Conservation (phyloP, 2,113 vertebrate species). For the Dermatemys mawii region DNA sequence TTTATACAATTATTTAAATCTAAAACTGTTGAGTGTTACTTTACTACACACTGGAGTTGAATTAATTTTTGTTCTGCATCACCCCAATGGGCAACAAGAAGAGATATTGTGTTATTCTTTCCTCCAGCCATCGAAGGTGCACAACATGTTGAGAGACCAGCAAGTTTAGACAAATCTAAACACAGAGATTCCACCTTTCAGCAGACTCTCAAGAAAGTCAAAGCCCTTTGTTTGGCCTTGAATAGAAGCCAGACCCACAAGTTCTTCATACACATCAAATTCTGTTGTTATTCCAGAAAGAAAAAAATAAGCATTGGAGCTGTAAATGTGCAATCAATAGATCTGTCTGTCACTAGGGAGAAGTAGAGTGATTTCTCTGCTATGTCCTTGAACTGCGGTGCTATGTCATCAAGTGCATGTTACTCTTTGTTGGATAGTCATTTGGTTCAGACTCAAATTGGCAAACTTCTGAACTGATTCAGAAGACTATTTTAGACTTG, state of each 20-base stretch:
- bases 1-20: too few species aligned
- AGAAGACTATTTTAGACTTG: background rate
- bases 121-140: background rate
- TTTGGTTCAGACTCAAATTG: slow-evolving; percentile 34
- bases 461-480: slow-evolving; percentile 32
- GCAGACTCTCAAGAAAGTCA: slow-evolving; percentile 1
- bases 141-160: background rate
- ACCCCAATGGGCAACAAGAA: background rate
- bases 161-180: slow-evolving; percentile 47
- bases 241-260: slow-evolving; percentile 44
- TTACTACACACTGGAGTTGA: background rate
- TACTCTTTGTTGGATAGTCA: slow-evolving; percentile 33
- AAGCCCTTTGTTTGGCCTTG: slow-evolving; percentile 65
- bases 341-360: slow-evolving; percentile 58
- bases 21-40: background rate
- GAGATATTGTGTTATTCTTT: background rate
- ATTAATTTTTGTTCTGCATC: background rate
- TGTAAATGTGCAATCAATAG: slow-evolving; percentile 73
- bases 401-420: slow-evolving; percentile 59
- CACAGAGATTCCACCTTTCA: slow-evolving; percentile 12
- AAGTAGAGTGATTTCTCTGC: slow-evolving; percentile 52
- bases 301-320: slow-evolving; percentile 31
- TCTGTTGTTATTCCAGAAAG: slow-evolving; percentile 47
- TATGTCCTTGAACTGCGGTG: slow-evolving; percentile 61
- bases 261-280: slow-evolving; percentile 47